Conservation (phyloP, 1,140 invertebrate genomes). For the Monomorium pharaonis region DNA sequence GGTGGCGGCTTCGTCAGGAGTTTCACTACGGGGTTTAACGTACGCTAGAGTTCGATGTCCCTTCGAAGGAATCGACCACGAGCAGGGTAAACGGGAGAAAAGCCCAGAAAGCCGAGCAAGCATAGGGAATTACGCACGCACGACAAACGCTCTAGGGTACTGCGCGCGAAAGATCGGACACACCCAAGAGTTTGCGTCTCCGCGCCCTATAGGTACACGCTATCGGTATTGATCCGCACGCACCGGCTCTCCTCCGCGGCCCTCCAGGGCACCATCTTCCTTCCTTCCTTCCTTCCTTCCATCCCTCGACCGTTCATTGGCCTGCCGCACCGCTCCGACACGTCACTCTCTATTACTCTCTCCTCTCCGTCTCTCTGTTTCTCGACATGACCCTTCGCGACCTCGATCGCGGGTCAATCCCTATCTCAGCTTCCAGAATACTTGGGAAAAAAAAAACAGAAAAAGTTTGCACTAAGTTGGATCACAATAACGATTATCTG, state of each 20-base stretch:
- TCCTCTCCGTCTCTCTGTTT: conserved; percentile 8
- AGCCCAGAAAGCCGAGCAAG: background rate
- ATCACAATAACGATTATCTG: background rate
- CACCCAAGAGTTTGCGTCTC: conserved; percentile 72
- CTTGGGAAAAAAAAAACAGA: no score
- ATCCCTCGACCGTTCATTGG: conserved; percentile 45
- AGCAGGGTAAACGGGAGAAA: background rate
- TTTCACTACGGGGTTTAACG: conserved; percentile 11
- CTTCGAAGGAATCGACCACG: conserved; percentile 22
- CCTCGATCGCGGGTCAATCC: conserved; percentile 26
- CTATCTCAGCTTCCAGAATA: background rate
- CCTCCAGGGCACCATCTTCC: conserved; percentile 39
- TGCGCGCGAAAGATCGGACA: conserved; percentile 70
- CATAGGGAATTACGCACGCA: conserved; percentile 36
- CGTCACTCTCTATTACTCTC: background rate
- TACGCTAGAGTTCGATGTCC: conserved; percentile 40
- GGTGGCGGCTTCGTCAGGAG: background rate
- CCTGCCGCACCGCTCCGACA: conserved; percentile 20
- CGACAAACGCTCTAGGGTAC: conserved; percentile 56
- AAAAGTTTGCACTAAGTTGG: background rate
- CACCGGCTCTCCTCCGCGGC: conserved; percentile 59
- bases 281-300: conserved; percentile 41
- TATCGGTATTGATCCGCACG: conserved; percentile 77
- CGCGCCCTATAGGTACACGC: conserved; percentile 69
- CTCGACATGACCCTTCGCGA: conserved; percentile 9